A percentile compares a stretch with the other conserved stretches of the same genome.
Evolutionary conservation across 2,888 invertebrate genomes (phyloP).

Genomic region (Chironomus tentans): DNA sequence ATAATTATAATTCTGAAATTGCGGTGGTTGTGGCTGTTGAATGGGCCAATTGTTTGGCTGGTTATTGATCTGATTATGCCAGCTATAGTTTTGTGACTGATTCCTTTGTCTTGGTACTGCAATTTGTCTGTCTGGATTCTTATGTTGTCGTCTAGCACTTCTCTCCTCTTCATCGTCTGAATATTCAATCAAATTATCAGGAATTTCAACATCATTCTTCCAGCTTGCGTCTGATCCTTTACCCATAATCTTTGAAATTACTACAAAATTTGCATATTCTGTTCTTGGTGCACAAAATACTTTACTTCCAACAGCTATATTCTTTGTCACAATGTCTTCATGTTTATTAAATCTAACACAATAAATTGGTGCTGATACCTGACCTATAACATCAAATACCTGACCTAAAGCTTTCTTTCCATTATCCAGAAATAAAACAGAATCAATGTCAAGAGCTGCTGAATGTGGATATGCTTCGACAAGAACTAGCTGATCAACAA

Average conservation of each 20-base stretch:
- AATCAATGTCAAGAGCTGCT: slow-evolving; percentile 76
- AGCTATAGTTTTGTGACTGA: neutral
- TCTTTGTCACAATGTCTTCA: slow-evolving; percentile 61
- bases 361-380: slow-evolving; percentile 75
- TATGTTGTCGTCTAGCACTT: slow-evolving; percentile 32
- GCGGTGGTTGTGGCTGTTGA: neutral
- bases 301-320: slow-evolving; percentile 55
- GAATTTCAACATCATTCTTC: slow-evolving; percentile 73
- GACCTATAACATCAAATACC: slow-evolving; percentile 89
- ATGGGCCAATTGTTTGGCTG: no score
- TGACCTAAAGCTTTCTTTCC: slow-evolving; percentile 66
- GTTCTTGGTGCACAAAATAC: slow-evolving; percentile 79
- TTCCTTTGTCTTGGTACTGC: neutral
- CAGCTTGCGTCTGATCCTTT: slow-evolving; percentile 86
- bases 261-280: slow-evolving; percentile 65
- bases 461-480: slow-evolving; percentile 61
- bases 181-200: slow-evolving; percentile 60
- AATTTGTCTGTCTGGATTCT: slow-evolving; percentile 32
- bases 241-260: slow-evolving; percentile 57
- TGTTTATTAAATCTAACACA: slow-evolving; percentile 79
- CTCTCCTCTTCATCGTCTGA: slow-evolving; percentile 86
- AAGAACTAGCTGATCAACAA: slow-evolving; percentile 68
- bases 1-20: neutral
- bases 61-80: neutral
- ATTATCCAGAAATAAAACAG: slow-evolving; percentile 73